phyloP scores from a whole-genome alignment of 2,888 invertebrate genomes.

The Diabrotica balteata region DNA sequence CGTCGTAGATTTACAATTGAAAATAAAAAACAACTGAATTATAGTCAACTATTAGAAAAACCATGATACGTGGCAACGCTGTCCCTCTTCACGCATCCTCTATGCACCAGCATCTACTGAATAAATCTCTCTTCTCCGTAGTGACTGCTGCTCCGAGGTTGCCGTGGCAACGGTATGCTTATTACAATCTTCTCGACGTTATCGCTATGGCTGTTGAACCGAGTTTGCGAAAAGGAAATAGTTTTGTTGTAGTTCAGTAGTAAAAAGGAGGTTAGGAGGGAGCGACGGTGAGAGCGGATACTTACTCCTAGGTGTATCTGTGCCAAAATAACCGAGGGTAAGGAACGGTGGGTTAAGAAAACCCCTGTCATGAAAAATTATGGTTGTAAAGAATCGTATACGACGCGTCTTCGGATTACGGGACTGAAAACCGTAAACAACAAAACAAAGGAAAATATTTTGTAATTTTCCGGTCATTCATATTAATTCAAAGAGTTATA shows the following conservation, averaged over 20 bases:
- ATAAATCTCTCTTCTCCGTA: constrained; percentile 23
- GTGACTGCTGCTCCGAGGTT: constrained; percentile 41
- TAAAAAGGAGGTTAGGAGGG: constrained; percentile 26
- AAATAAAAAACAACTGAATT: too few relatives aligned
- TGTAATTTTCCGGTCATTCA: too few relatives aligned
- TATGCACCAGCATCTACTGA: constrained; percentile 38
- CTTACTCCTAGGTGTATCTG: neutral
- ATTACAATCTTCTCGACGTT: constrained; percentile 22
- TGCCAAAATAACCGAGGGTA: neutral
- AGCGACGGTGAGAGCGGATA: neutral
- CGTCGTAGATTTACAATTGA: too few relatives aligned
- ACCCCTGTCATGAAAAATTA: neutral
- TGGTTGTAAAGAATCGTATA: neutral
- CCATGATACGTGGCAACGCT: constrained; percentile 14
- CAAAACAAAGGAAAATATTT: too few relatives aligned
- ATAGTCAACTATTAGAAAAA: neutral
- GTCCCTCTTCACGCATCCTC: constrained; percentile 45
- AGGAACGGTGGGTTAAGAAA: neutral
- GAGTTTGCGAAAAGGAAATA: constrained; percentile 17
- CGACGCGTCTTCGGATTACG: too few relatives aligned
- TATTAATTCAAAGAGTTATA: too few relatives aligned
- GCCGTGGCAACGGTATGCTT: constrained; percentile 38
- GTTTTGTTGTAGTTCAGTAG: constrained; percentile 15
- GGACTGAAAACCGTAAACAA: too few relatives aligned
- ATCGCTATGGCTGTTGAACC: constrained; percentile 24